Evolutionary conservation across 2,113 vertebrate genomes (phyloP), one percentile per base, ranked within the genome.

Genomic region (Indicator maculatus): DNA sequence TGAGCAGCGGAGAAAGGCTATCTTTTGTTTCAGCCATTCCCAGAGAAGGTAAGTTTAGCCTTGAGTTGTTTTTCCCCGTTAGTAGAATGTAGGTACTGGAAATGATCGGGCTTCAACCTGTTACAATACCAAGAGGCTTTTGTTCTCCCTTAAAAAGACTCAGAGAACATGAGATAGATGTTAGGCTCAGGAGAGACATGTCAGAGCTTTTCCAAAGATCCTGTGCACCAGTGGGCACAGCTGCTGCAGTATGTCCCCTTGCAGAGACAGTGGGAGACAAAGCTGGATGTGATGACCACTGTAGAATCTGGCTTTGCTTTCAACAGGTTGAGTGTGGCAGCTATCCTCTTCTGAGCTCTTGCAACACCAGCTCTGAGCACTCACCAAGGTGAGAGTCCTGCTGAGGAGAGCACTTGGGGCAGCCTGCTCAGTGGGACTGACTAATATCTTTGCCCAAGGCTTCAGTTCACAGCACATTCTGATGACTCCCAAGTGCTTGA

Each of bases 191-290:
- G 53, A 91, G 53, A 91, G 74, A 71, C 0, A 5, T 1, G 4
- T 13, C 63, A 70, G 38, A 80, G 59, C 45, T 64, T 71, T 53
- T 20, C 56, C 76, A 44, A n/a, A 64, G 83, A 28, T 26, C 28
- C 23, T 52, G 33, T 17, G 11, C 53, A 12, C 23, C 11, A 1
- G 15, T 5, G 7, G 45, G 61, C 56, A 56, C 1, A 7, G 76
- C 61, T 39, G 16, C 65, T 81, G 80, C 44, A 60, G 47, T 8
- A 7, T 0, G 0, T 82, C 30, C 30, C 0, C 0, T 7, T 39
- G 58, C 0, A 1, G 59, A 60, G 18, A 20, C 16, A 21, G 64
- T 2, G 2, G 41, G n/a, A 86, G 61, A 20, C n/a, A 60, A 80
- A 74, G 47, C 28, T n/a, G 88, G 58, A 65, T 0, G 2, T 3